Percentiles rank a stretch among this genome's conserved stretches.
Conservation (phyloP, 2,113 vertebrate species). For the Cervus canadensis region DNA sequence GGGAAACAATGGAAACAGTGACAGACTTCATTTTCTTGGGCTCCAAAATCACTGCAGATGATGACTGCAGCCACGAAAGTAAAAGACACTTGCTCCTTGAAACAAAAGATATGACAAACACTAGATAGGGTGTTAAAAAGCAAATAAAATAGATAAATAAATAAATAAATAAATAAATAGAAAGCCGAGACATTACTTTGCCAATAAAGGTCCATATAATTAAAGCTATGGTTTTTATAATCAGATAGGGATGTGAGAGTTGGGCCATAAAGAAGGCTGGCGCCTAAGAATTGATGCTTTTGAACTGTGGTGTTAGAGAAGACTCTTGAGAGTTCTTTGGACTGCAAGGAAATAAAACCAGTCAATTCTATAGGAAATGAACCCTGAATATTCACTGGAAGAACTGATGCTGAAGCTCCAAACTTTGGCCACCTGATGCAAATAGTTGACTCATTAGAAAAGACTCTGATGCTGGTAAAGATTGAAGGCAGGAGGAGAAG, state of each 20-base stretch:
- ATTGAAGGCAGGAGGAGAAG: background rate
- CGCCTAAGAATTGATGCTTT: background rate
- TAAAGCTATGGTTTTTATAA: background rate
- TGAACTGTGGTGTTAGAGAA: background rate
- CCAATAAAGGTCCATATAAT: background rate
- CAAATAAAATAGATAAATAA: background rate
- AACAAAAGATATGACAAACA: background rate
- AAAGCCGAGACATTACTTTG: background rate
- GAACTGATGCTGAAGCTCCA: background rate
- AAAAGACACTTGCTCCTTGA: background rate
- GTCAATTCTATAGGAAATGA: background rate
- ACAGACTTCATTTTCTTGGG: background rate
- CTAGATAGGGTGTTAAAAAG: background rate
- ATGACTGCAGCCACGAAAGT: background rate
- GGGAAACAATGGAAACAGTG: background rate
- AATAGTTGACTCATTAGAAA: background rate
- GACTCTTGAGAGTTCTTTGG: background rate
- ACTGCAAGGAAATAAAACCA: background rate
- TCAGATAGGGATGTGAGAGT: background rate
- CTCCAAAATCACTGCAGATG: background rate
- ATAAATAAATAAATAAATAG: too few species aligned
- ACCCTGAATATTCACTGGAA: background rate
- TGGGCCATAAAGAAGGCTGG: background rate
- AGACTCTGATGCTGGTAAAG: background rate
- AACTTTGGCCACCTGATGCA: background rate